These are phyloP conservation scores for Tylochromis polylepis DNA, from an alignment of 2,113 vertebrate genomes.

Conservation along the genomic window DNA sequence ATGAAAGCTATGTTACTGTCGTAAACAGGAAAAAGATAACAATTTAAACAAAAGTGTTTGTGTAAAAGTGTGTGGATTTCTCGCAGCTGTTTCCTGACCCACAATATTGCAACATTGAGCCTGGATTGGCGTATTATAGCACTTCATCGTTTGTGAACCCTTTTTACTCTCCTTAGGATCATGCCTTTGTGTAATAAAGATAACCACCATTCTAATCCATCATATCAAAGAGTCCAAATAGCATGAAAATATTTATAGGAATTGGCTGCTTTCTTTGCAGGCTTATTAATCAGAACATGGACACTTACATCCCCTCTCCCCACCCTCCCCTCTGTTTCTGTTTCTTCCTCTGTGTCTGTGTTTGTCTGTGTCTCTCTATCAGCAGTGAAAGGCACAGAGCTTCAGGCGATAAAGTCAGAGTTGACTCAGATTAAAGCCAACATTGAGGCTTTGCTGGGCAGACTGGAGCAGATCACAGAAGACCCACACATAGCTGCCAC, in stretches of 20 bases:
- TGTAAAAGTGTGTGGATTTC: not conserved
- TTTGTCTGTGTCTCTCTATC: not conserved
- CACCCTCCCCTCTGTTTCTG: not conserved
- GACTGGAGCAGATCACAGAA: constrained; percentile 88
- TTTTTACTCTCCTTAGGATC: not conserved
- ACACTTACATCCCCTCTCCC: not conserved
- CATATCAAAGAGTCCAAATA: not conserved
- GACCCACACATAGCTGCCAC: constrained; percentile 77
- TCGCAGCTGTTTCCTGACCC: not conserved
- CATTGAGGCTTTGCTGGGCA: constrained; percentile 87
- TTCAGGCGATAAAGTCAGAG: constrained; percentile 89
- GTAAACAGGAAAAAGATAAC: not conserved
- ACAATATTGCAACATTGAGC: not conserved
- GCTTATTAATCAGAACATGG: not conserved
- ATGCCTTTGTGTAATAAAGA: not conserved
- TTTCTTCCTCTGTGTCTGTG: not conserved
- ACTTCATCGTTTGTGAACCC: no score
- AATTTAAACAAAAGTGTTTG: not conserved
- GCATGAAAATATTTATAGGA: not conserved
- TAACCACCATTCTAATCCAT: not conserved
- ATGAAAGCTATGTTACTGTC: not conserved
- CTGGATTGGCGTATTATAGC: not conserved
- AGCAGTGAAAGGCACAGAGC: constrained; percentile 83
- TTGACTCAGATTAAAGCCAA: constrained; percentile 93
- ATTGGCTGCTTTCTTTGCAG: not conserved